Base-by-base conservation (phyloP, 2,888 invertebrate genomes). In the Rhyacophila evoluta region DNA sequence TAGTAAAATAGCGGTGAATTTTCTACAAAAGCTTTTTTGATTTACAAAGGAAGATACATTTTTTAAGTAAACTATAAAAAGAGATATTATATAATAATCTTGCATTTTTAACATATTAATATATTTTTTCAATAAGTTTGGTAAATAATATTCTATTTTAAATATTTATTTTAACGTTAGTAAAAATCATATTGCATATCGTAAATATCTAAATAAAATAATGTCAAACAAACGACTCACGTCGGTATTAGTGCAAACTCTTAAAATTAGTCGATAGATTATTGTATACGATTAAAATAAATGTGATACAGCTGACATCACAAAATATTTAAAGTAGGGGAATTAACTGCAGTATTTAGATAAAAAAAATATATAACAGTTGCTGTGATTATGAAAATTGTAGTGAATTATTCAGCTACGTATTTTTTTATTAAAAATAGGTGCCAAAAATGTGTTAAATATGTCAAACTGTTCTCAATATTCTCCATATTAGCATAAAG, bases 1-100 rank as follows among this genome's bases (percentile, higher is more conserved):
- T 33, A 33, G 29, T 55, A 19, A 12, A 55, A 10, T 55, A 55
- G 55, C 55, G 19, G 55, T 55, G 55, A 8, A 55, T 2, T 19
- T 55, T 55, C 55, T 55, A 55, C 55, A 55, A 25, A 55, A 55
- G 55, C 55, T 19, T 19, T 55, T 55, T 55, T n/a, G n/a, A n/a
- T 41, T 55, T 33, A 4, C 29, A 19, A 19, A 55, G 55, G 19
- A 19, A 55, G 12, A 55, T 55, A 55, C 55, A 55, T 4, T 55
- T 55, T 55, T 8, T 0, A 55, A 55, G 19, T 55, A 55, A 55
- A 55, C 25, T 55, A 55, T 55, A 55, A 19, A 55, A 19, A 19
- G 19, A 55, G 10, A 25, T 25, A 55, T 55, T 55, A 55, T 15
- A 19, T 4, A 55, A 55, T 19, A 55, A 55, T 55, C 25, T 55